Evolutionary conservation across 2,113 vertebrate species (phyloP).

Genomic region (Myotis lucifugus): DNA sequence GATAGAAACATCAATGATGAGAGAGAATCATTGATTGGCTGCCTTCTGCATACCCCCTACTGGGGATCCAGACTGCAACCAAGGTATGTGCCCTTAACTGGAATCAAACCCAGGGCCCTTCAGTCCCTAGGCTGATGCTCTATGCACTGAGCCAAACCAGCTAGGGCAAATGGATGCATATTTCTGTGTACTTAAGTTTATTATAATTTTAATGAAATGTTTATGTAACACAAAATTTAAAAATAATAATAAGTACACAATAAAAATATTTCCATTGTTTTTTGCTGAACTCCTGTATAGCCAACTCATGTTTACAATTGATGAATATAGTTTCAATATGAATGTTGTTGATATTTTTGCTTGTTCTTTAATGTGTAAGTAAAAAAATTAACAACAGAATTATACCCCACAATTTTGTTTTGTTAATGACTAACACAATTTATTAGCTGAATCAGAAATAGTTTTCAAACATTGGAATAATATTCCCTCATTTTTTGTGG

Average conservation of each 20-base stretch:
- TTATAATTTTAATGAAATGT: neutral
- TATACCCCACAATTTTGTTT: neutral
- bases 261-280: neutral
- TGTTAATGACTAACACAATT: neutral
- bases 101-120: no score
- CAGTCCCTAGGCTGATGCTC: no score
- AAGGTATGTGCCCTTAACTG: no score
- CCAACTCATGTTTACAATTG: neutral
- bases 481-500: neutral
- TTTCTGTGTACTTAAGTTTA: neutral
- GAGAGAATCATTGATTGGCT: no score
- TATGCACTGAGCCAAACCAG: no score
- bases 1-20: no score
- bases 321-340: neutral
- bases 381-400: neutral
- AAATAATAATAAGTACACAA: neutral
- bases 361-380: neutral
- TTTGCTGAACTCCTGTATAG: neutral
- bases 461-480: neutral
- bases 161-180: neutral
- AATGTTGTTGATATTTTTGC: neutral
- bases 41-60: no score
- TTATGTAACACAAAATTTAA: neutral
- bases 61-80: no score
- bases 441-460: neutral